Conservation (phyloP, 2,888 invertebrate genomes). For the Tryphoninae sp. region DNA sequence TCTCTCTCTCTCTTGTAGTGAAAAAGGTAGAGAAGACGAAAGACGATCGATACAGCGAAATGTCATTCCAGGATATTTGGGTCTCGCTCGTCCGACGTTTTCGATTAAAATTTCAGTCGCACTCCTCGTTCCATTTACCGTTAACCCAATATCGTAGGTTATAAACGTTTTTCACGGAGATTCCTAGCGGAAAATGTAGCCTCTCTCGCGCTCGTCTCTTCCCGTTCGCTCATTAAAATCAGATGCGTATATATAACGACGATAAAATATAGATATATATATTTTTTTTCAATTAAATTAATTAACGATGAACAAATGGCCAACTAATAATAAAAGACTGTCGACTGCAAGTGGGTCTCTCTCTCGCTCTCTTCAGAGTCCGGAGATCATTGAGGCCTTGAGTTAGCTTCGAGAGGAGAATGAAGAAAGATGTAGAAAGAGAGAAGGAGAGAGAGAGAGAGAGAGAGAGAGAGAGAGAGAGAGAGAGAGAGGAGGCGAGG, state of each 20-base stretch:
- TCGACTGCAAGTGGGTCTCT: slow-evolving; percentile 43
- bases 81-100: slow-evolving; percentile 24
- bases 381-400: slow-evolving; percentile 59
- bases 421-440: slow-evolving; percentile 52
- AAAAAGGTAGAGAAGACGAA: slow-evolving; percentile 56
- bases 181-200: not conserved
- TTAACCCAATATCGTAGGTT: not conserved
- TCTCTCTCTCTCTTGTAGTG: slow-evolving; percentile 21
- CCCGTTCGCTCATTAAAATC: not conserved
- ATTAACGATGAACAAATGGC: not conserved
- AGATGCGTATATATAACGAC: not conserved
- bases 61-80: slow-evolving; percentile 43
- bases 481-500: slow-evolving; percentile 46
- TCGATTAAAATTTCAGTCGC: slow-evolving; percentile 37
- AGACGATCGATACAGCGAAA: slow-evolving; percentile 49
- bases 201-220: too few species aligned
- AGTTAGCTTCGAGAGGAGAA: slow-evolving; percentile 51
- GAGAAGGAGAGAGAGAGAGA: slow-evolving; percentile 57
- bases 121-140: too few species aligned
- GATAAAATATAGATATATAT: not conserved
- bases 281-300: slow-evolving; percentile 1
- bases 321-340: slow-evolving; percentile 27
- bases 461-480: slow-evolving; percentile 53
- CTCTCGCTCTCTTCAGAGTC: slow-evolving; percentile 35
- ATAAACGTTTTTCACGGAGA: not conserved